These are phyloP conservation scores for Eubucco bourcierii DNA, from an alignment of 2,113 vertebrate genomes.

Conservation along the genomic window DNA sequence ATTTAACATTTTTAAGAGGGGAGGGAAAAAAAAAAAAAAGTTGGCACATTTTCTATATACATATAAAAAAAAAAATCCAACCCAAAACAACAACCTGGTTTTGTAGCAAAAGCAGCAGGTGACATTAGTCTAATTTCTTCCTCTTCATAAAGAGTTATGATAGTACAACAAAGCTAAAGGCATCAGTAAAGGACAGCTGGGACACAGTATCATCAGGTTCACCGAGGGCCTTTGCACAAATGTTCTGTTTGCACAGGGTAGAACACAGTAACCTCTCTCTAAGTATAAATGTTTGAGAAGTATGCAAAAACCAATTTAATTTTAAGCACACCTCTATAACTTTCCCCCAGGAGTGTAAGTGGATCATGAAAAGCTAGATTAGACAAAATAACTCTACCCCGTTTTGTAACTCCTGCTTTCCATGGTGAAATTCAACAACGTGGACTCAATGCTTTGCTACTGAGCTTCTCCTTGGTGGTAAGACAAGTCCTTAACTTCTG, in stretches of 20 bases:
- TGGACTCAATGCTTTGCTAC: not conserved
- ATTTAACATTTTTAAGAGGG: not conserved
- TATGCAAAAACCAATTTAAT: too few relatives aligned
- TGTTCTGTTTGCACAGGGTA: not conserved
- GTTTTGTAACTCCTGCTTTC: not conserved
- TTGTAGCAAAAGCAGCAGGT: not conserved
- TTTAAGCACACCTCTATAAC: not conserved
- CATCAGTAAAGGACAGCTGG: not conserved
- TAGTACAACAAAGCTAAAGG: not conserved
- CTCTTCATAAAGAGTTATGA: not conserved
- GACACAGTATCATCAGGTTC: not conserved
- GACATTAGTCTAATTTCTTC: not conserved
- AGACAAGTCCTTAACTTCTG: not conserved
- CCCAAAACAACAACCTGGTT: not conserved
- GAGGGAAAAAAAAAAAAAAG: not conserved
- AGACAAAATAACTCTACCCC: not conserved
- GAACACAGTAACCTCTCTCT: not conserved
- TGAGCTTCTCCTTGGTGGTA: not conserved
- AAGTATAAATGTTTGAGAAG: not conserved
- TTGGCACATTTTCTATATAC: not conserved
- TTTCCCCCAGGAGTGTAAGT: not conserved
- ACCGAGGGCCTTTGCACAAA: not conserved
- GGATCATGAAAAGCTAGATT: not conserved
- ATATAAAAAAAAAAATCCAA: not conserved
- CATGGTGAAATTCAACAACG: not conserved